phyloP scores from a whole-genome alignment of 1,140 invertebrate species.

The Formica selysi region DNA sequence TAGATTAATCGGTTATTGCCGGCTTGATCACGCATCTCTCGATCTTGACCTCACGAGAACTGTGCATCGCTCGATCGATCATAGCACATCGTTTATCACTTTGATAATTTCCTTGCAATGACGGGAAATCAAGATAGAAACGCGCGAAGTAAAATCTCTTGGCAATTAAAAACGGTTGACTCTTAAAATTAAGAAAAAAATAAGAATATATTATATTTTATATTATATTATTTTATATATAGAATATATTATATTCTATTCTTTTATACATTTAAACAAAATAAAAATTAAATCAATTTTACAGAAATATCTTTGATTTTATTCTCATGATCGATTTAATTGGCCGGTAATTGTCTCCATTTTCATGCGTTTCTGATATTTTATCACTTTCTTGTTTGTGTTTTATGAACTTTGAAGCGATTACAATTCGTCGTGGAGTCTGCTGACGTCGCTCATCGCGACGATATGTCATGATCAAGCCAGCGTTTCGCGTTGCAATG shows the following conservation, averaged over 20 bases:
- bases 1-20: conserved; percentile 68
- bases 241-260: too few relatives aligned
- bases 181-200: neutral
- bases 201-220: too few relatives aligned
- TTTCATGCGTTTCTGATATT: conserved; percentile 2
- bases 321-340: neutral
- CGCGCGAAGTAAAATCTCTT: neutral
- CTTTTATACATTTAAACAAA: neutral
- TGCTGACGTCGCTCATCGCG: neutral
- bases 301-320: conserved; percentile 5
- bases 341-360: neutral
- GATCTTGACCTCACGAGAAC: neutral
- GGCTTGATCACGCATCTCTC: conserved; percentile 30
- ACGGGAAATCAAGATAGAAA: neutral
- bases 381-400: neutral
- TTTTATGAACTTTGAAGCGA: conserved; percentile 17
- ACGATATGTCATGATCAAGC: conserved; percentile 26
- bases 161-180: neutral
- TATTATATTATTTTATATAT: too few relatives aligned
- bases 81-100: neutral
- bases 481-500: conserved; percentile 7
- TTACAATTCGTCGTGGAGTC: neutral
- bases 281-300: neutral
- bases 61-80: neutral
- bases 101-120: neutral